Percentiles rank a stretch among this genome's conserved stretches.
These are phyloP conservation scores for Incurvaria masculella DNA, from an alignment of 2,888 invertebrate genomes.

Conservation along the genomic window DNA sequence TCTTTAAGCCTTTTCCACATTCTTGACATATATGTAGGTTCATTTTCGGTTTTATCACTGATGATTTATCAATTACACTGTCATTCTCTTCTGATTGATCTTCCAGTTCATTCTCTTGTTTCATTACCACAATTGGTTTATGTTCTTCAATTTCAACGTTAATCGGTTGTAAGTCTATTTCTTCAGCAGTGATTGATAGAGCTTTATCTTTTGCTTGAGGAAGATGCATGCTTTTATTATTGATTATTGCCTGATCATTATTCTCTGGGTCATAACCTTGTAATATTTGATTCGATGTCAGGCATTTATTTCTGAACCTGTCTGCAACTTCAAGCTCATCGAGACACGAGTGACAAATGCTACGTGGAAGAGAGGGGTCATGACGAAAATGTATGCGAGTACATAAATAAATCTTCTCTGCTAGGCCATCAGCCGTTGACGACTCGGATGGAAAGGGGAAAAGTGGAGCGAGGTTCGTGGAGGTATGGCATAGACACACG, in stretches of 20 bases:
- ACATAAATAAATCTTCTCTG: slow-evolving; percentile 30
- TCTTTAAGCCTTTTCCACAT: slow-evolving; percentile 34
- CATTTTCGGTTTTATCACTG: slow-evolving; percentile 6
- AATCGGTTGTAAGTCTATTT: too few species aligned
- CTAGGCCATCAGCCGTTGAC: slow-evolving; percentile 1
- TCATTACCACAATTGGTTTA: too few species aligned
- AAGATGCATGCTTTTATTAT: too few species aligned
- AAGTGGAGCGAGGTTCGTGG: neutral
- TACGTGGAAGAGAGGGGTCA: slow-evolving; percentile 26
- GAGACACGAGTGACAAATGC: slow-evolving; percentile 31
- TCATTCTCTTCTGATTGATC: slow-evolving; percentile 2
- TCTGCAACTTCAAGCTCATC: slow-evolving; percentile 29
- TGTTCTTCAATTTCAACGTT: too few species aligned
- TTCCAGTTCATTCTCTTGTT: slow-evolving; percentile 3
- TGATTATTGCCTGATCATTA: too few species aligned
- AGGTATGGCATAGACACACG: slow-evolving; percentile 9
- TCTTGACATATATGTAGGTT: slow-evolving; percentile 23
- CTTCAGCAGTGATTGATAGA: too few species aligned
- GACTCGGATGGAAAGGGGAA: slow-evolving; percentile 4
- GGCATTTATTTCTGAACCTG: slow-evolving; percentile 34
- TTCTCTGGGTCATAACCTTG: slow-evolving; percentile 17
- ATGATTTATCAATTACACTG: slow-evolving; percentile 13
- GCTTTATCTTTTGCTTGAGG: too few species aligned
- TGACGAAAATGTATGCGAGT: slow-evolving; percentile 29
- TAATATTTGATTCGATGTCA: slow-evolving; percentile 29